Evolutionary conservation across 92 coral and sea anemone genomes (phyloP), one percentile per base, ranked within the genome.

Genomic region (Metridium senile): DNA sequence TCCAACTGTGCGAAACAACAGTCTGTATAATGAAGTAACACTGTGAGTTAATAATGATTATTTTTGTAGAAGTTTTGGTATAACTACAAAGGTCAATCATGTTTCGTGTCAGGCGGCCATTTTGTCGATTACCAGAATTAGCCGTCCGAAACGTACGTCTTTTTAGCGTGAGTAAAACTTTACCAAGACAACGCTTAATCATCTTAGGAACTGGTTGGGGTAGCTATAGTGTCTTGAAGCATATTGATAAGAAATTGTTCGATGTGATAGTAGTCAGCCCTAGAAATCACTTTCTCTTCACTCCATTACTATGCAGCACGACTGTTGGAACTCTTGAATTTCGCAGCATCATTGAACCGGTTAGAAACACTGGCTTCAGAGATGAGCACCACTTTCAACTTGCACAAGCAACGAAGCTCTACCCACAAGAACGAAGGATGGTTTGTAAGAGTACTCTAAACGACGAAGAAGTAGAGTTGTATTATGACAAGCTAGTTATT

Each of bases 171-270:
- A 20, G 34, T 31, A 52, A n/a, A 27, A 20, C 1, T 20, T 34
- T 65, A 29, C 11, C 32, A 25, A 65, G 82, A 26, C 88, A 89
- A 33, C 83, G 86, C 1, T 75, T 95, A 31, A 96, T 95, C 10
- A 87, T 95, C 33, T 89, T 95, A 3, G 99, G 99, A 20, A 95
- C 99, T 16, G 99, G 99, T 6, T 95, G 99, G 99, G 97, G 95
- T 1, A 93, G 99, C 74, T 95, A 95, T 82, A 95, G 99, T 64
- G 95, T 95, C 1, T 71, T 95, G 30, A 95, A 95, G 56, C 89
- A 89, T 67, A 85, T 92, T 23, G 76, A 95, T 79, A 92, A 95
- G 89, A 92, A 95, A 66, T 72, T 95, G 1, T 95, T 89, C 62
- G 99, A 95, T 74, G 99, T 92, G 32, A 77, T 95, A 32, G 99